Conservation (phyloP, 2,797 vertebrate genomes). For the Clarias pachynema region DNA sequence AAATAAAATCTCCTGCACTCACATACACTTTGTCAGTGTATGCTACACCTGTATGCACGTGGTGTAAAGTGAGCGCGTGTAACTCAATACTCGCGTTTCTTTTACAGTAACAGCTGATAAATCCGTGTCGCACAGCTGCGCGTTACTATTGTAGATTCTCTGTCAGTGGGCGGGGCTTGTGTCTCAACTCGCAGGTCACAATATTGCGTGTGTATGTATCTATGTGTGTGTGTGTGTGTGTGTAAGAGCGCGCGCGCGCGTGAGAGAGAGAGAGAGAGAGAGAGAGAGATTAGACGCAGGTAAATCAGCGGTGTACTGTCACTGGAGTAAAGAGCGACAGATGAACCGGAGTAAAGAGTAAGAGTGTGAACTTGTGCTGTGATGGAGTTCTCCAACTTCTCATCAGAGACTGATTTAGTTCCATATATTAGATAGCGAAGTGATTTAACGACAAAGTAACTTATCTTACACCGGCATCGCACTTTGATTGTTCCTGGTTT, state of each 20-base stretch:
- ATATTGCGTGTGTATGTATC: no score
- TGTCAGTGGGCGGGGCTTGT: neutral
- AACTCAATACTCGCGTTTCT: fast-evolving
- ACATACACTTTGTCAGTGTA: no score
- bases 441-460: neutral
- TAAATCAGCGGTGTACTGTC: neutral
- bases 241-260: neutral
- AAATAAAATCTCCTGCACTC: no score
- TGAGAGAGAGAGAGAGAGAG: neutral
- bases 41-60: neutral
- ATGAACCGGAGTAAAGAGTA: neutral
- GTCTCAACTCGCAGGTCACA: neutral
- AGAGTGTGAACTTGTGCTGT: neutral
- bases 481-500: neutral
- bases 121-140: neutral
- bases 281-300: neutral
- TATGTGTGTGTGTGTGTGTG: no score
- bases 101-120: neutral
- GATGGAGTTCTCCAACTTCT: slow-evolving; percentile 16
- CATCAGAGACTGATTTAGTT: neutral
- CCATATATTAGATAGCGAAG: neutral
- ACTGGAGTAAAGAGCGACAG: neutral
- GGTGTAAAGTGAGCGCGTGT: no score
- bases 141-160: slow-evolving; percentile 1
- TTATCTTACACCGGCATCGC: slow-evolving; percentile 1